phyloP scores from a whole-genome alignment of 2,888 invertebrate species.

The Hirtodrosophila cameraria region DNA sequence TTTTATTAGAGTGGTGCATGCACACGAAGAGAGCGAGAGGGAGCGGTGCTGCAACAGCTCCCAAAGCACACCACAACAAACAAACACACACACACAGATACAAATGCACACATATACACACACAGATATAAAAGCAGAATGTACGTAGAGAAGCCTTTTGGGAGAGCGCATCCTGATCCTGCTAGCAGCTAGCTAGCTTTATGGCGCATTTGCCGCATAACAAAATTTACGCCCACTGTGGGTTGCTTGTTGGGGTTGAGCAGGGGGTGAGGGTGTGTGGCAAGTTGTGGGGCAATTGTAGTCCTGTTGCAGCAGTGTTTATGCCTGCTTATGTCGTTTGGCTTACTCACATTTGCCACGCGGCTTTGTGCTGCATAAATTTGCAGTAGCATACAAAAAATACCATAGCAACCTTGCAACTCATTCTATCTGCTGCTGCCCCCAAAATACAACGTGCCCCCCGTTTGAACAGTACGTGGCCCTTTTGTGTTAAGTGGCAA shows the following conservation, averaged over 20 bases:
- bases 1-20: slow-evolving; percentile 77
- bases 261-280: background rate
- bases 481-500: slow-evolving; percentile 74
- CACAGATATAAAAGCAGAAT: slow-evolving; percentile 4
- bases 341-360: slow-evolving; percentile 76
- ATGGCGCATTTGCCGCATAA: slow-evolving; percentile 76
- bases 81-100: background rate
- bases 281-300: slow-evolving; percentile 8
- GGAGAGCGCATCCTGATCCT: slow-evolving; percentile 48
- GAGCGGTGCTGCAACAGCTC: slow-evolving; percentile 22
- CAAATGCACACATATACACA: background rate
- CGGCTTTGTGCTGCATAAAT: slow-evolving; percentile 76
- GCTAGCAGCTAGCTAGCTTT: slow-evolving; percentile 54
- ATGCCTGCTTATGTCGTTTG: slow-evolving; percentile 78
- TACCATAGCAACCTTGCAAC: slow-evolving; percentile 6
- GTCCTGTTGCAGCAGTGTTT: slow-evolving; percentile 51
- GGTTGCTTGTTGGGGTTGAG: background rate
- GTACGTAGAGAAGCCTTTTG: slow-evolving; percentile 39
- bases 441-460: background rate
- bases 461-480: slow-evolving; percentile 54
- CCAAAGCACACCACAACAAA: slow-evolving; percentile 40
- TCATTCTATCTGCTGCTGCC: too few species aligned
- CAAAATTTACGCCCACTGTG: slow-evolving; percentile 70
- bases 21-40: slow-evolving; percentile 36
- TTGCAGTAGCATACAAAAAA: slow-evolving; percentile 55